phyloP scores from a whole-genome alignment of 2,888 invertebrate species.

The Pollenia angustigena region DNA sequence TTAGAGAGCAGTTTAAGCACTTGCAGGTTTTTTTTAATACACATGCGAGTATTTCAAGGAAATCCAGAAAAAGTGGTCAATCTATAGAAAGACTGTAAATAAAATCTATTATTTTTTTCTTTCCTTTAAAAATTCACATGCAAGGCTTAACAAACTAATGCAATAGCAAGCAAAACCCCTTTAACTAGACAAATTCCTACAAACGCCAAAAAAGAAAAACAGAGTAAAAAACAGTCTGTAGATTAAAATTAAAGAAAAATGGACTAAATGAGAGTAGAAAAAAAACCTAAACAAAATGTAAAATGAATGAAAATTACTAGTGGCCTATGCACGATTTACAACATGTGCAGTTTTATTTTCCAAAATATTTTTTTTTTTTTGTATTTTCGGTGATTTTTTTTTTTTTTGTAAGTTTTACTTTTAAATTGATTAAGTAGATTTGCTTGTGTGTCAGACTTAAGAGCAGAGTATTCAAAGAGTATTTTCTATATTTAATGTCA shows the following conservation, averaged over 20 bases:
- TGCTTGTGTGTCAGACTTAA: neutral
- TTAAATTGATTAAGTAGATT: conserved; percentile 67
- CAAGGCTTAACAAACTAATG: neutral
- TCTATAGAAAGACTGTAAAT: neutral
- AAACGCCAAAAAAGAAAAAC: neutral
- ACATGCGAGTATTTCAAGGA: neutral
- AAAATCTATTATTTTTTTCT: neutral
- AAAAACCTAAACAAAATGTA: conserved; percentile 23
- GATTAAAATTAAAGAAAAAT: neutral
- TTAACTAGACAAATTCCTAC: neutral
- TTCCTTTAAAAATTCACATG: neutral
- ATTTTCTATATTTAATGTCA: too few species aligned
- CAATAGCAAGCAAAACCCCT: neutral
- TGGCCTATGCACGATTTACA: conserved; percentile 64
- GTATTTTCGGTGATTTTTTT: neutral
- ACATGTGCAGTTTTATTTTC: conserved; percentile 33
- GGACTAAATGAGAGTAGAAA: neutral
- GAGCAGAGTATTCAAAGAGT: neutral
- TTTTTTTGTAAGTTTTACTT: conserved; percentile 56
- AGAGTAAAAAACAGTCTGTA: neutral
- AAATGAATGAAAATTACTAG: conserved; percentile 54
- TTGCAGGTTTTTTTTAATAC: neutral
- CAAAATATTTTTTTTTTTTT: neutral
- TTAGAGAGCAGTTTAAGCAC: neutral
- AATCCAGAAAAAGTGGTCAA: neutral